phyloP scores from a whole-genome alignment of 30 jellyfish, hydroid and myxozoan species.

The Aurelia aurita region DNA sequence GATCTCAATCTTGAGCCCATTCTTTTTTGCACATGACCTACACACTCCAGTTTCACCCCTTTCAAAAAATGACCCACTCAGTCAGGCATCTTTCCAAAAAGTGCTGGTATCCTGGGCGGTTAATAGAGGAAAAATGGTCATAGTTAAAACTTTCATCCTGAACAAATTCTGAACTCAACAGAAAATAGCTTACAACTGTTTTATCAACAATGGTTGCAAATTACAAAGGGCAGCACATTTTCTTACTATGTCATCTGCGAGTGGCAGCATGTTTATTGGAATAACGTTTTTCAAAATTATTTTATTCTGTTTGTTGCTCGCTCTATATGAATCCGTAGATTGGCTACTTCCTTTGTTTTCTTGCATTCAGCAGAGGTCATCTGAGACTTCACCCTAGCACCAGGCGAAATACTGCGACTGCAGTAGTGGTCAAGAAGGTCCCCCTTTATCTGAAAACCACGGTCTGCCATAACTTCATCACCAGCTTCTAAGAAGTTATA shows the following conservation, averaged over 20 bases:
- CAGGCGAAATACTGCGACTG: conserved; percentile 65
- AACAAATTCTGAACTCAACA: no score
- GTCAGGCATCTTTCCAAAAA: no score
- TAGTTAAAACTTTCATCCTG: no score
- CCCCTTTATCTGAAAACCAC: conserved; percentile 73
- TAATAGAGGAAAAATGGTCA: no score
- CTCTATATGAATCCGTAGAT: conserved; percentile 36
- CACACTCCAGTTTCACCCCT: no score
- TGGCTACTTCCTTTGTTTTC: conserved; percentile 47
- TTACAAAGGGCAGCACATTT: conserved; percentile 60
- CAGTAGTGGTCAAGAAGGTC: conserved; percentile 51
- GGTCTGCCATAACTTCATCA: conserved; percentile 76
- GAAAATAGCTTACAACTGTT: neutral
- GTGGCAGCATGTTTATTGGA: conserved; percentile 42
- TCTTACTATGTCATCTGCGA: conserved; percentile 52
- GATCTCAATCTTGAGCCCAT: no score
- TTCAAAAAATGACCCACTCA: no score
- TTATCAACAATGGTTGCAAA: conserved; percentile 31
- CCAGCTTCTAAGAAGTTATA: conserved; percentile 57
- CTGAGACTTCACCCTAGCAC: conserved; percentile 73
- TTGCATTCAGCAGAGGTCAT: conserved; percentile 64
- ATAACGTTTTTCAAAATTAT: conserved; percentile 33
- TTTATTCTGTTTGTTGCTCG: conserved; percentile 75
- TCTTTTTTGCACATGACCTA: no score
- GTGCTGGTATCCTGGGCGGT: no score